phyloP scores from a whole-genome alignment of 2,888 invertebrate species.

The Tinea trinotella region DNA sequence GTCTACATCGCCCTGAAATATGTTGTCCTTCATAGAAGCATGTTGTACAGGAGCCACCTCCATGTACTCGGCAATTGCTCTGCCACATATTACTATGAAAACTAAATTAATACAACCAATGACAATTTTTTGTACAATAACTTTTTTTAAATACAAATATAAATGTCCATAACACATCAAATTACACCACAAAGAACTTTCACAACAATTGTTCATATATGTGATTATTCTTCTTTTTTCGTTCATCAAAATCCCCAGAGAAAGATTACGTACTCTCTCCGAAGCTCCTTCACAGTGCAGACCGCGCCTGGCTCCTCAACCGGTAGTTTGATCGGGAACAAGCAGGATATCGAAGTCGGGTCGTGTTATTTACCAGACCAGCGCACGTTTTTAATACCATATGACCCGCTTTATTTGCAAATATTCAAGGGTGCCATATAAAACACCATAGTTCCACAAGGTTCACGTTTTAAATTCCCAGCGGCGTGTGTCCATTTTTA shows the following conservation, averaged over 20 bases:
- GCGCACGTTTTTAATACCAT: conserved; percentile 24
- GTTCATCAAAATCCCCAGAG: too few relatives aligned
- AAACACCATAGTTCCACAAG: too few relatives aligned
- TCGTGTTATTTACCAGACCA: conserved; percentile 24
- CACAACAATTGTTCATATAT: background rate
- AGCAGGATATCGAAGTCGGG: conserved; percentile 18
- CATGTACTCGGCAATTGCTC: conserved; percentile 47
- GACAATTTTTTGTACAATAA: background rate
- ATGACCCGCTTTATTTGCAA: too few relatives aligned
- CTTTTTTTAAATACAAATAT: background rate
- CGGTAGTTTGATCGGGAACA: background rate
- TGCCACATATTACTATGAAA: conserved; percentile 12
- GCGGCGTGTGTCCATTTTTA: background rate
- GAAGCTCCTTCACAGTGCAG: too few relatives aligned
- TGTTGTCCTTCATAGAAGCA: conserved; percentile 65
- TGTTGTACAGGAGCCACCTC: conserved; percentile 41
- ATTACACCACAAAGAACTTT: background rate
- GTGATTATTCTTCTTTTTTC: background rate
- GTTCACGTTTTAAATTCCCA: too few relatives aligned
- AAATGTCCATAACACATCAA: background rate
- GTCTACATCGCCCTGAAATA: conserved; percentile 92
- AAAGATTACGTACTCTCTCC: too few relatives aligned
- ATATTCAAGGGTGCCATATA: too few relatives aligned
- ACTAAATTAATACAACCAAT: conserved; percentile 10
- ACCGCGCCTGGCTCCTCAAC: too few relatives aligned